Conservation (phyloP, 2,797 vertebrate species). For the Myotis myotis region DNA sequence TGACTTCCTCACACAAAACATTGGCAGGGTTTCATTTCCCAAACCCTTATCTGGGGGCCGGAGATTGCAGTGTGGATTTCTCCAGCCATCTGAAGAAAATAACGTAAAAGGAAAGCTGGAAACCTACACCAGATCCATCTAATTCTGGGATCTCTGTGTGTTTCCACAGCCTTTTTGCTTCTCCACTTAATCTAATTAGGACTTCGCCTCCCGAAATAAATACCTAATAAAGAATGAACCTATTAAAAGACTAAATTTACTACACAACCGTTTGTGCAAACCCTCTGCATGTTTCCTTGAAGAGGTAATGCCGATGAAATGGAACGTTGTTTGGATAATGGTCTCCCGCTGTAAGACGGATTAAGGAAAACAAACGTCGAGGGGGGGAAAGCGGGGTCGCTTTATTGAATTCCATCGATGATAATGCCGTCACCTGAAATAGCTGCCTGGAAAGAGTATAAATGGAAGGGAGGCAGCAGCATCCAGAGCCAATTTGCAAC, state of each 20-base stretch:
- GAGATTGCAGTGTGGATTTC: conserved; percentile 77
- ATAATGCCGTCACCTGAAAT: conserved; percentile 72
- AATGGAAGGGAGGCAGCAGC: conserved; percentile 45
- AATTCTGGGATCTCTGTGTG: conserved; percentile 73
- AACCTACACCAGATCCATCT: conserved; percentile 31
- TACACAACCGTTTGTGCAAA: conserved; percentile 78
- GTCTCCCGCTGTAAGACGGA: conserved; percentile 79
- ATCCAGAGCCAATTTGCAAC: conserved; percentile 44
- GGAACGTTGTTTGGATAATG: conserved; percentile 81
- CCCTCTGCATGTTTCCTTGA: conserved; percentile 71
- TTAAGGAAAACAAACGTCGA: conserved; percentile 79
- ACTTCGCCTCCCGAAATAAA: conserved; percentile 85
- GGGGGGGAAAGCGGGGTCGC: conserved; percentile 41
- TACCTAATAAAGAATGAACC: conserved; percentile 86
- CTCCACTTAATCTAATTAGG: conserved; percentile 83
- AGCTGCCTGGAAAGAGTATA: conserved; percentile 62
- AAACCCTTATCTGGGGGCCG: conserved; percentile 77
- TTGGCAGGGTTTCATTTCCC: conserved; percentile 78
- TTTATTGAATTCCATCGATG: conserved; percentile 73
- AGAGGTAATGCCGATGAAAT: conserved; percentile 75
- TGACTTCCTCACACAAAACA: conserved; percentile 78
- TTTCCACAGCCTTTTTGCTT: conserved; percentile 74
- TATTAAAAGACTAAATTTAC: conserved; percentile 85
- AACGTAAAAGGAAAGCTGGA: conserved; percentile 73
- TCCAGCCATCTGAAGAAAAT: conserved; percentile 76